Conservation (phyloP, 2,113 vertebrate species). For the Plecturocebus donacophilus region DNA sequence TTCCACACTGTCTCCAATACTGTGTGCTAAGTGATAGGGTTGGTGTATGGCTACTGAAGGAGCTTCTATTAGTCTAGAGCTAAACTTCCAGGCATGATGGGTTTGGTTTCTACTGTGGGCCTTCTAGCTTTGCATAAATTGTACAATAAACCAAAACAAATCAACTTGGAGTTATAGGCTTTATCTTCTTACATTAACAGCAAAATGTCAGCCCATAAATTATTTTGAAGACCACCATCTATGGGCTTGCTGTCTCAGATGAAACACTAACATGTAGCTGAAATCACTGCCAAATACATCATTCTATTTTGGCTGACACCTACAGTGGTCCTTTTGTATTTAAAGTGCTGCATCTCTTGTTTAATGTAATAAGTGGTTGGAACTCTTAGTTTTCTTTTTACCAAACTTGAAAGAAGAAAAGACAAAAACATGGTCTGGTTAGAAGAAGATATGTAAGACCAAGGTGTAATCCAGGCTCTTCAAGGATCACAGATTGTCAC, state of each 20-base stretch:
- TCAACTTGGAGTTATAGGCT: background rate
- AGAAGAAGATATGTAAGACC: background rate
- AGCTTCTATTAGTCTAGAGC: background rate
- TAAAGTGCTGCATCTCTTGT: background rate
- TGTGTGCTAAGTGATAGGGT: fast-evolving
- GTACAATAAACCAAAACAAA: background rate
- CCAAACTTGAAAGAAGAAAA: background rate
- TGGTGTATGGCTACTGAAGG: too few relatives aligned
- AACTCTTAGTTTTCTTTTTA: background rate
- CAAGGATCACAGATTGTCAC: background rate
- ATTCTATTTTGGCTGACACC: background rate
- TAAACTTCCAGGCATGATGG: background rate
- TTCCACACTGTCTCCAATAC: background rate
- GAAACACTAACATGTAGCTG: background rate
- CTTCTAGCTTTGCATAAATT: background rate
- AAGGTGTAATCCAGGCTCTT: background rate
- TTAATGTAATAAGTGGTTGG: background rate
- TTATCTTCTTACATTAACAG: background rate
- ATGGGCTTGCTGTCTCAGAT: background rate
- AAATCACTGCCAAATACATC: background rate
- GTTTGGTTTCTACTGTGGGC: background rate
- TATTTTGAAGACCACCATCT: background rate
- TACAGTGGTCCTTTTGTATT: background rate
- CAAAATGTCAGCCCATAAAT: background rate
- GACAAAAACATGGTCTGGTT: background rate